Conservation (phyloP, 2,797 vertebrate species). For the Pteropus rufus region DNA sequence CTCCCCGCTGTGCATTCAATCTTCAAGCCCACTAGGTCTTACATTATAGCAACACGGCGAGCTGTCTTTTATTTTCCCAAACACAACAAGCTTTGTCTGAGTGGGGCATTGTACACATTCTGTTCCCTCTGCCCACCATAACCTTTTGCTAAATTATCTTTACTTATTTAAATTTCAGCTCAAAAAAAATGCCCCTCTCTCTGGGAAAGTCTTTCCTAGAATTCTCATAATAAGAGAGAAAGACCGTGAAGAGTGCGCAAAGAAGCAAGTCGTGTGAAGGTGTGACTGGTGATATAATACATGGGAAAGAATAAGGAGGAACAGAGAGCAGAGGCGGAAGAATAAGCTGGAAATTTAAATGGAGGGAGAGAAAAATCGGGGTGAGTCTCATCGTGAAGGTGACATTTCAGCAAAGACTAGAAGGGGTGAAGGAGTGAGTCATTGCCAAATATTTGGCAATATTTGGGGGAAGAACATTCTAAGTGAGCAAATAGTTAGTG, state of each 20-base stretch:
- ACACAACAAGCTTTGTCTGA: background rate
- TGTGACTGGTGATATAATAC: background rate
- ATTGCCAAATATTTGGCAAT: no score
- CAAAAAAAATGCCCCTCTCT: background rate
- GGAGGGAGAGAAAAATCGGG: fast-evolving
- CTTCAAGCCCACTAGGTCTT: background rate
- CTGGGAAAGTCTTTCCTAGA: background rate
- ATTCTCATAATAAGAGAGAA: background rate
- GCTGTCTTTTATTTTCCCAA: background rate
- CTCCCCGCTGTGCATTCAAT: fast-evolving
- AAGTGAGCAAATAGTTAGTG: background rate
- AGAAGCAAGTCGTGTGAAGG: background rate
- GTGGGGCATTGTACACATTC: background rate
- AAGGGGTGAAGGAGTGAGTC: background rate
- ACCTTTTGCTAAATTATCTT: background rate
- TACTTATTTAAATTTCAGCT: background rate
- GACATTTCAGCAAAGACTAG: background rate
- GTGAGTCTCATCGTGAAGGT: background rate
- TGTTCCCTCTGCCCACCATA: background rate
- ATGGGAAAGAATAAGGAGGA: no score
- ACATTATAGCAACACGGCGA: fast-evolving
- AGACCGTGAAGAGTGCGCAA: background rate
- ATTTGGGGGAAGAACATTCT: background rate
- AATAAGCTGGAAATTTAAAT: background rate
- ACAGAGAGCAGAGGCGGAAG: no score